A percentile compares a stretch with the other conserved stretches of the same genome.
These are phyloP conservation scores for Catharus bicknelli DNA, from an alignment of 2,113 vertebrate species.

Conservation along the genomic window DNA sequence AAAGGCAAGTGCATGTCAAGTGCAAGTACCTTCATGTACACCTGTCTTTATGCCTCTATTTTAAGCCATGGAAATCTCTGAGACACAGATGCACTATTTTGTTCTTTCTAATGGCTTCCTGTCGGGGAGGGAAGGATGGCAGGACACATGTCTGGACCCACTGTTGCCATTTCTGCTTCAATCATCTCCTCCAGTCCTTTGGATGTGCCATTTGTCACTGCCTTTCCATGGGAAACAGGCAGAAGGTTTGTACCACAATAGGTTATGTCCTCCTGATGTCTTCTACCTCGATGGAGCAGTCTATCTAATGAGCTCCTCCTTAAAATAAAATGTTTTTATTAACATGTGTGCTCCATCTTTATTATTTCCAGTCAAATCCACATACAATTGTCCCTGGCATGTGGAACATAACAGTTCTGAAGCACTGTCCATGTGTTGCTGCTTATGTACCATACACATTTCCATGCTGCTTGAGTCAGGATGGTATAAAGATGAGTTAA, in stretches of 20 bases:
- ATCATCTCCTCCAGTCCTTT: not conserved
- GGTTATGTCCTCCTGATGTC: fast-evolving
- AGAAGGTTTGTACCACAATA: not conserved
- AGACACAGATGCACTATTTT: not conserved
- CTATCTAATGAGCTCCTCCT: not conserved
- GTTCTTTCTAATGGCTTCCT: not conserved
- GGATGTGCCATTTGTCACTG: not conserved
- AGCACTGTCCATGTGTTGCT: not conserved
- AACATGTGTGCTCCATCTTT: not conserved
- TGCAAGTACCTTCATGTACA: not conserved
- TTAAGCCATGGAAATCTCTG: not conserved
- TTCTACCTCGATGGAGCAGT: not conserved
- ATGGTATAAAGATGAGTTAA: not conserved
- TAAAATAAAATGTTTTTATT: not conserved
- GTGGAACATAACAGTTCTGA: not conserved
- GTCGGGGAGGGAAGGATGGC: not conserved
- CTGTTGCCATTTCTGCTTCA: not conserved
- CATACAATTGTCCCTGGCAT: not conserved
- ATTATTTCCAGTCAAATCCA: not conserved
- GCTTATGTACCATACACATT: not conserved
- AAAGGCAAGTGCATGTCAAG: not conserved
- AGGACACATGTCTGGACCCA: not conserved
- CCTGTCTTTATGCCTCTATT: not conserved
- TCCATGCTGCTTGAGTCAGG: not conserved
- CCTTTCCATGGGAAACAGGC: not conserved